These are phyloP conservation scores for Hemicordylus capensis DNA, from an alignment of 2,113 vertebrate genomes.

Conservation along the genomic window DNA sequence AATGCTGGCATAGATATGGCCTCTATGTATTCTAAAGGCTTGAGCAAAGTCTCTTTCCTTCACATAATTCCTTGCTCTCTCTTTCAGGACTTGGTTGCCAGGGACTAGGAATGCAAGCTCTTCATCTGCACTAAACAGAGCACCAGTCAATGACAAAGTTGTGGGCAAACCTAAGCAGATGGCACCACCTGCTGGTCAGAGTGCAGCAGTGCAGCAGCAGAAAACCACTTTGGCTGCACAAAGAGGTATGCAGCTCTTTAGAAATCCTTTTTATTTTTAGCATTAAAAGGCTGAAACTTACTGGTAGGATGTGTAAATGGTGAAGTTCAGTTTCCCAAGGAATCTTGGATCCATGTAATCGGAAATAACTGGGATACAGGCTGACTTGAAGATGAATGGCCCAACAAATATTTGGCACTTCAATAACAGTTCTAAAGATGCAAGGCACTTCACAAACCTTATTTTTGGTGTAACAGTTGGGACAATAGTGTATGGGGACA, in stretches of 20 bases:
- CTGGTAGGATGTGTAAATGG: neutral
- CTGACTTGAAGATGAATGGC: neutral
- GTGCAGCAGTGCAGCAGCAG: neutral
- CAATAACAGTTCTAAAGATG: neutral
- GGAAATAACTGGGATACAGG: neutral
- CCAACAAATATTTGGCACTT: neutral
- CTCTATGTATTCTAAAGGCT: neutral
- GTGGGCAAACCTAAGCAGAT: neutral
- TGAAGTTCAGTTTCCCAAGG: neutral
- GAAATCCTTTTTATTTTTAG: neutral
- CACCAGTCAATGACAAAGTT: neutral
- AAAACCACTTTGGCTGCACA: neutral
- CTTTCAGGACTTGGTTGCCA: slow-evolving; percentile 26
- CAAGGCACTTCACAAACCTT: neutral
- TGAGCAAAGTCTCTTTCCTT: neutral
- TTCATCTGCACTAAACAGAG: neutral
- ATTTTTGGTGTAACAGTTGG: neutral
- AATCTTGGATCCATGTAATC: neutral
- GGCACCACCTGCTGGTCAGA: slow-evolving; percentile 14
- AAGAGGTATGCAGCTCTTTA: neutral
- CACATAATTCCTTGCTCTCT: neutral
- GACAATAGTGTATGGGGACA: neutral
- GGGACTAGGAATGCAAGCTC: neutral
- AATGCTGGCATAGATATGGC: neutral
- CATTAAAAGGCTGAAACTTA: neutral